These are phyloP conservation scores for Cordilura impudica DNA, from an alignment of 2,888 invertebrate species.

Conservation along the genomic window DNA sequence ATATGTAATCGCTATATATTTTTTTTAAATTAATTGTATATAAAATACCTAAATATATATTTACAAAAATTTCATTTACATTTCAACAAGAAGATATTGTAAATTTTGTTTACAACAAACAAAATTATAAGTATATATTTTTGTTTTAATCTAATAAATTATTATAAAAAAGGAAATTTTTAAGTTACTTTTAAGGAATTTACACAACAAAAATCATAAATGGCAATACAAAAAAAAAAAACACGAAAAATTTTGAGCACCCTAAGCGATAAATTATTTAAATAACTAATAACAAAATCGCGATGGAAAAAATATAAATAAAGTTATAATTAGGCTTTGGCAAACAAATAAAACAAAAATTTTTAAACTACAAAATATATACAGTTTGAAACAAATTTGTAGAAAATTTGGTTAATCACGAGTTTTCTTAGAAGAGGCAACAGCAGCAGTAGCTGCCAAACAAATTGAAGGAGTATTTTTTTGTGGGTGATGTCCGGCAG, in stretches of 20 bases:
- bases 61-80: conserved; percentile 40
- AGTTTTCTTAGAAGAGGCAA: conserved; percentile 25
- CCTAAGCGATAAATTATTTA: conserved; percentile 29
- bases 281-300: conserved; percentile 60
- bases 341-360: conserved; percentile 14
- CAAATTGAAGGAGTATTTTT: conserved; percentile 35
- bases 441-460: conserved; percentile 17
- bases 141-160: background rate
- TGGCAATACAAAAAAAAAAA: background rate
- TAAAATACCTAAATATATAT: conserved; percentile 44
- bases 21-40: conserved; percentile 6
- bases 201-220: conserved; percentile 16
- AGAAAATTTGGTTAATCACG: conserved; percentile 23
- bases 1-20: conserved; percentile 3
- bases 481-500: background rate
- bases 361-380: conserved; percentile 16
- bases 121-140: conserved; percentile 19
- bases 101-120: conserved; percentile 13
- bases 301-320: conserved; percentile 12
- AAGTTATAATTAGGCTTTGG: conserved; percentile 45
- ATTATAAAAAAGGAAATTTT: conserved; percentile 31
- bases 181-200: conserved; percentile 24
- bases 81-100: conserved; percentile 29
- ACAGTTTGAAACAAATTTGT: background rate
- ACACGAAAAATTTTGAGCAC: background rate